phyloP scores from a whole-genome alignment of 2,113 vertebrate species.

The Prionailurus viverrinus region DNA sequence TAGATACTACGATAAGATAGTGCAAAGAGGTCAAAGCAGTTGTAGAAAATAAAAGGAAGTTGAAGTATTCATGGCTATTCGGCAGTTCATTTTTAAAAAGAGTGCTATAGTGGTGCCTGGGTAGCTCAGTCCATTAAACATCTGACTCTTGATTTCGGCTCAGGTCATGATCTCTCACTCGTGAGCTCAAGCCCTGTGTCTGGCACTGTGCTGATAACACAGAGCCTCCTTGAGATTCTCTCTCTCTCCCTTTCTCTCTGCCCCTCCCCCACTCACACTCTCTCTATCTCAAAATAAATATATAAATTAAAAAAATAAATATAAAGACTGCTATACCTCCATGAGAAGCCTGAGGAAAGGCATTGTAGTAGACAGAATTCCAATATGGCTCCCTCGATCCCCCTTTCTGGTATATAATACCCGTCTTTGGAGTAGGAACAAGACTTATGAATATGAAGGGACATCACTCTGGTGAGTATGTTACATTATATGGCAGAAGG shows the following conservation, averaged over 20 bases:
- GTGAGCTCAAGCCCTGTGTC: too few species aligned
- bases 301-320: neutral
- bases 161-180: too few species aligned
- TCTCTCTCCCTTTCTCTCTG: too few species aligned
- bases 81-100: neutral
- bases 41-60: slow-evolving; percentile 5
- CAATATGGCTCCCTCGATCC: neutral
- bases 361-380: neutral
- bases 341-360: neutral
- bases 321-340: neutral
- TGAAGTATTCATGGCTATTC: neutral
- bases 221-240: too few species aligned
- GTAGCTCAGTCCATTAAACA: too few species aligned
- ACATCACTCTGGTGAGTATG: neutral
- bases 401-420: neutral
- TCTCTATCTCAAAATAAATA: too few species aligned
- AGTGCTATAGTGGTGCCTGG: neutral
- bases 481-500: neutral
- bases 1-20: slow-evolving; percentile 26
- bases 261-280: too few species aligned
- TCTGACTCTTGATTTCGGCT: too few species aligned
- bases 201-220: too few species aligned
- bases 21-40: neutral
- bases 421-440: neutral
- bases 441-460: neutral